Percentiles rank a stretch among this genome's conserved stretches.
Conservation (phyloP, 2,797 vertebrate genomes). For the Oreochromis grahami region DNA sequence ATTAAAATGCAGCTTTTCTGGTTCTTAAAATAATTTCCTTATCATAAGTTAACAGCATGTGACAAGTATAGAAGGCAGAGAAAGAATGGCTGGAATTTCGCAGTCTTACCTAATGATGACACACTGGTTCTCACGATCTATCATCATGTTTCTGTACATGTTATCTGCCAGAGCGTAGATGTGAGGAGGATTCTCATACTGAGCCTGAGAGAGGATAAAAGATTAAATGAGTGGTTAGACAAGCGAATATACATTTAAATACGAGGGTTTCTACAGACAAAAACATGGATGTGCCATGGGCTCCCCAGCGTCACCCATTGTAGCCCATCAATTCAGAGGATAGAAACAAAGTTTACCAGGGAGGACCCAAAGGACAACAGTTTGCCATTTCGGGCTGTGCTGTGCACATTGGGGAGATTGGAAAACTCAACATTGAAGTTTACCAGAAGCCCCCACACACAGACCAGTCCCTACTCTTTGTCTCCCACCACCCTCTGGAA, state of each 20-base stretch:
- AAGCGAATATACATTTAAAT: background rate
- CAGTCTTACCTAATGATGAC: slow-evolving; percentile 95
- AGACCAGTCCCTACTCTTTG: background rate
- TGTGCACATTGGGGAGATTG: background rate
- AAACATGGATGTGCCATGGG: background rate
- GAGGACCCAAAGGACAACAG: background rate
- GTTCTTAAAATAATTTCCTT: background rate
- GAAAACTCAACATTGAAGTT: background rate
- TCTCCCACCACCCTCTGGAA: background rate
- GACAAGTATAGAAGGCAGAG: background rate
- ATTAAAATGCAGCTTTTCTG: background rate
- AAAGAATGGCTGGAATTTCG: background rate
- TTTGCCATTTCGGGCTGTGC: background rate
- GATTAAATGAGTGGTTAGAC: background rate
- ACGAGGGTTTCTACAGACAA: background rate
- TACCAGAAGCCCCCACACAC: background rate
- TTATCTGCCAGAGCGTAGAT: slow-evolving; percentile 97
- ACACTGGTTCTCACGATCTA: slow-evolving; percentile 96
- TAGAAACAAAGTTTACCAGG: background rate
- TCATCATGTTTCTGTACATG: slow-evolving; percentile 99
- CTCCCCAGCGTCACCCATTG: background rate
- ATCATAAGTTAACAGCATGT: too few relatives aligned
- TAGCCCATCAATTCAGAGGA: background rate
- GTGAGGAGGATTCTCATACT: slow-evolving; percentile 98
- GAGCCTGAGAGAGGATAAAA: slow-evolving; percentile 77